These are phyloP conservation scores for Melanerpes aurifrons DNA, from an alignment of 2,113 vertebrate genomes.

Conservation along the genomic window DNA sequence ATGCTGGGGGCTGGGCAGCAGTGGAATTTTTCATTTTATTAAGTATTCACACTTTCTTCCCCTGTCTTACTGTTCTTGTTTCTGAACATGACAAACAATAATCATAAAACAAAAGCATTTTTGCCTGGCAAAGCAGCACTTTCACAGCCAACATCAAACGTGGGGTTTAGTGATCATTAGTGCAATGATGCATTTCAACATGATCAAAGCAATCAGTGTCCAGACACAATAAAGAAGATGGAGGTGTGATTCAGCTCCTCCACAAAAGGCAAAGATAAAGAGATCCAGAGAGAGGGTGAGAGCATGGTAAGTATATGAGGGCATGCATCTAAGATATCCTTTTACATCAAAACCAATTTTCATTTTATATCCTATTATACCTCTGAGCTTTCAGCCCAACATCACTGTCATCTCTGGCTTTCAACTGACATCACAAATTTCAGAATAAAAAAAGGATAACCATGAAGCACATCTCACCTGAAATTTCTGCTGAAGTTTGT, in stretches of 20 bases:
- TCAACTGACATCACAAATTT: conserved; percentile 1
- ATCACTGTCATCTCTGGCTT: conserved; percentile 27
- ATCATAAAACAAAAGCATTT: conserved; percentile 54
- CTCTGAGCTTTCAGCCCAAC: background rate
- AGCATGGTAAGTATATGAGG: background rate
- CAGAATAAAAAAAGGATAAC: background rate
- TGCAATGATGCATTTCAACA: background rate
- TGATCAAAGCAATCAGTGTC: conserved; percentile 36
- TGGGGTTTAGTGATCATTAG: background rate
- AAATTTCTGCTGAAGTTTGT: background rate
- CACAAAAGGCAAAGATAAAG: conserved; percentile 29
- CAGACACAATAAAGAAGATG: conserved; percentile 7
- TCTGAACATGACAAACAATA: conserved; percentile 36
- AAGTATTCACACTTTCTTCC: conserved; percentile 25
- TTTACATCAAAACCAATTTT: conserved; percentile 25
- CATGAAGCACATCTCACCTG: background rate
- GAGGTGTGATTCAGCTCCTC: conserved; percentile 19
- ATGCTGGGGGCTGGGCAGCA: background rate
- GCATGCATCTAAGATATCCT: background rate
- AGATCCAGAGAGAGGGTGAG: background rate
- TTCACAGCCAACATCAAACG: conserved; percentile 49
- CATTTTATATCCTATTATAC: conserved; percentile 30
- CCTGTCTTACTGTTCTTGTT: background rate
- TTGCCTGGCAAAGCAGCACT: background rate
- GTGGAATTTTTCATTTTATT: background rate